Conservation (phyloP, 2,888 invertebrate species). For the Trimorus sp. region DNA sequence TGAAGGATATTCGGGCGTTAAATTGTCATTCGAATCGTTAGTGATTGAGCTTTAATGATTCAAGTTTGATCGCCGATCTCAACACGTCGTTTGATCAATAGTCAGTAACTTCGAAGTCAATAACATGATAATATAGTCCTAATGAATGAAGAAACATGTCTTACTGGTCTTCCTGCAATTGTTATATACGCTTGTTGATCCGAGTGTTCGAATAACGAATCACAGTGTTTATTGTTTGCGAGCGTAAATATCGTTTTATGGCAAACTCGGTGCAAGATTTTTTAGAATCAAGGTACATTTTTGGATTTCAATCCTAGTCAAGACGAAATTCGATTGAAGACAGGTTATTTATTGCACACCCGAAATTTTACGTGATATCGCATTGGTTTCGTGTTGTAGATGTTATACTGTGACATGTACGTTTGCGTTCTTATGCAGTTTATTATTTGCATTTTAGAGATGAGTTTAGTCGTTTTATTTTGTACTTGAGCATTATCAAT, state of each 20-base stretch:
- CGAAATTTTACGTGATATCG: too few relatives aligned
- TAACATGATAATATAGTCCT: constrained; percentile 36
- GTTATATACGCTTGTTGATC: constrained; percentile 46
- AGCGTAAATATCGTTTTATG: constrained; percentile 18
- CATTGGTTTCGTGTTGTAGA: too few relatives aligned
- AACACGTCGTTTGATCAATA: constrained; percentile 48
- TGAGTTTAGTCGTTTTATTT: too few relatives aligned
- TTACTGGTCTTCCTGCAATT: constrained; percentile 57
- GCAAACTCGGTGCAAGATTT: neutral
- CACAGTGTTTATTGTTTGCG: constrained; percentile 26
- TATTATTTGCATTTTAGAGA: too few relatives aligned
- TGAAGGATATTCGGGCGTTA: constrained; percentile 38
- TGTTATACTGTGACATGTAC: too few relatives aligned
- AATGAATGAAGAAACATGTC: constrained; percentile 18
- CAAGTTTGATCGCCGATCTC: constrained; percentile 46
- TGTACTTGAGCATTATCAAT: too few relatives aligned
- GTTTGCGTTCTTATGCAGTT: too few relatives aligned
- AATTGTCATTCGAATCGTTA: constrained; percentile 32
- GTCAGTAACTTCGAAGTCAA: constrained; percentile 54
- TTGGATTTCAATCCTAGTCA: too few relatives aligned
- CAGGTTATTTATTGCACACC: too few relatives aligned
- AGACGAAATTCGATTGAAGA: too few relatives aligned
- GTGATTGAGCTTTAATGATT: constrained; percentile 45
- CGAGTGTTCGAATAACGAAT: constrained; percentile 59
- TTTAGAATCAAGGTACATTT: too few relatives aligned